These are phyloP conservation scores for Egretta garzetta DNA, from an alignment of 2,113 vertebrate species.

Conservation along the genomic window DNA sequence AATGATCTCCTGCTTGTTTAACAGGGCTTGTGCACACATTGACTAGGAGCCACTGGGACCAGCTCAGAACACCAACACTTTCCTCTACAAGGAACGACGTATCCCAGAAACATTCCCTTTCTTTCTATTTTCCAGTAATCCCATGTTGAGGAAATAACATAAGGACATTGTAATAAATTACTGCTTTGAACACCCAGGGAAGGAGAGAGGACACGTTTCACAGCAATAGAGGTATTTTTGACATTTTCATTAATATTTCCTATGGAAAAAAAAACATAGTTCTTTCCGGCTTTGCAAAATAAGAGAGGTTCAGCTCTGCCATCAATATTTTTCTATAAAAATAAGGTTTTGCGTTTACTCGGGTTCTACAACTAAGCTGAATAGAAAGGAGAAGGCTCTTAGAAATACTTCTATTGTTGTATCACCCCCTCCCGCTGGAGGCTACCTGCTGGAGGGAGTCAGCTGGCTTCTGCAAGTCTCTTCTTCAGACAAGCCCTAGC, in stretches of 20 bases:
- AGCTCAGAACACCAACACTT: neutral
- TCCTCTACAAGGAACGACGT: neutral
- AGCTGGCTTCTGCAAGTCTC: neutral
- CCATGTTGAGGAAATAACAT: neutral
- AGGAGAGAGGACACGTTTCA: slow-evolving; percentile 31
- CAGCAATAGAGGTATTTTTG: slow-evolving; percentile 68
- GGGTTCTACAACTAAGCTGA: slow-evolving; percentile 62
- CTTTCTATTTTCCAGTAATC: slow-evolving; percentile 23
- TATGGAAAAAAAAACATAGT: neutral
- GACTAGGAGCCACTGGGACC: neutral
- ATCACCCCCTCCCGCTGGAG: slow-evolving; percentile 20
- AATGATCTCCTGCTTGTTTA: neutral
- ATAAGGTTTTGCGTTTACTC: slow-evolving; percentile 63
- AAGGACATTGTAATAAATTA: slow-evolving; percentile 51
- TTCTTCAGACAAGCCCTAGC: slow-evolving; percentile 35
- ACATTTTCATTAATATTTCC: slow-evolving; percentile 59
- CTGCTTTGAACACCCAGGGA: slow-evolving; percentile 8
- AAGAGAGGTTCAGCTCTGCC: slow-evolving; percentile 47
- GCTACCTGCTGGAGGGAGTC: neutral
- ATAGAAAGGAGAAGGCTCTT: slow-evolving; percentile 56
- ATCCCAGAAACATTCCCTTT: neutral
- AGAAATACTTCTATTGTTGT: slow-evolving; percentile 2
- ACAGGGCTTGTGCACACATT: neutral
- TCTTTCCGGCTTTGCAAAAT: slow-evolving; percentile 42
- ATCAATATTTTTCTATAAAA: slow-evolving; percentile 68